These are phyloP conservation scores for Rhingia rostrata DNA, from an alignment of 2,888 invertebrate species.

Conservation along the genomic window DNA sequence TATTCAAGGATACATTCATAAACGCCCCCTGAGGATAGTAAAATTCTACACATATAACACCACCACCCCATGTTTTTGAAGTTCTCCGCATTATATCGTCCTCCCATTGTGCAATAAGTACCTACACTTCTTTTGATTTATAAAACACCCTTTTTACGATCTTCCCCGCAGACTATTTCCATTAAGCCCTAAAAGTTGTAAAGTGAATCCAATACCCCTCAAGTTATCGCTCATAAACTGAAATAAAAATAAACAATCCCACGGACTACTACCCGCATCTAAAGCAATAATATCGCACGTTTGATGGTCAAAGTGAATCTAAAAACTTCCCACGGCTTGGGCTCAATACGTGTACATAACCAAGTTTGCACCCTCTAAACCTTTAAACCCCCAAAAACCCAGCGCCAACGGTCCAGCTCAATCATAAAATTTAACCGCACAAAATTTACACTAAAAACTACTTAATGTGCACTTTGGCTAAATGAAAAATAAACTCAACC, in stretches of 20 bases:
- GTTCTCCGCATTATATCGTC: too few species aligned
- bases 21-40: too few species aligned
- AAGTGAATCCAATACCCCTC: background rate
- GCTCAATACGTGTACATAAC: slow-evolving; percentile 33
- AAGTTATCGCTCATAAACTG: slow-evolving; percentile 2
- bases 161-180: background rate
- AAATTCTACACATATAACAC: too few species aligned
- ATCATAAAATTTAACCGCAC: slow-evolving; percentile 49
- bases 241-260: background rate
- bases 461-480: slow-evolving; percentile 68
- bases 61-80: too few species aligned
- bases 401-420: background rate
- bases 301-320: slow-evolving; percentile 9
- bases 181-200: background rate
- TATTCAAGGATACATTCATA: too few species aligned
- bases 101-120: background rate
- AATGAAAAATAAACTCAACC: slow-evolving; percentile 69
- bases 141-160: background rate
- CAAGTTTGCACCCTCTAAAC: background rate
- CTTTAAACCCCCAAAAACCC: background rate
- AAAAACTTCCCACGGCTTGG: slow-evolving; percentile 22
- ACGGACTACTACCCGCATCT: background rate
- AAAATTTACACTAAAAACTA: slow-evolving; percentile 68
- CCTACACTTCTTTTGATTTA: background rate
- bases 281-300: slow-evolving; percentile 6